Conservation (phyloP, 2,888 invertebrate genomes). For the Drosophila quinaria region DNA sequence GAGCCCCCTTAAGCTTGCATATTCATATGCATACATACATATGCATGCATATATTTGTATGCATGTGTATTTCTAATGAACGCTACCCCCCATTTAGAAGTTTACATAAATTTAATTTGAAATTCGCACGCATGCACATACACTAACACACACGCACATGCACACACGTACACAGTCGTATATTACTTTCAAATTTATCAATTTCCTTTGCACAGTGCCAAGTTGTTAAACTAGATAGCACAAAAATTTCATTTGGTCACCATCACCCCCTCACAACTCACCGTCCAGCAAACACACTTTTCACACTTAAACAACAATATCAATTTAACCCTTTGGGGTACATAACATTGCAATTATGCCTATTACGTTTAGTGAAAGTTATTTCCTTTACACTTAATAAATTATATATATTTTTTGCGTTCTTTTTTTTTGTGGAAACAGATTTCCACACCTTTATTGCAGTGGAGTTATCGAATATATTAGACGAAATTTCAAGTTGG, state of each 20-base stretch:
- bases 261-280: conserved; percentile 49
- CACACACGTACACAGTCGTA: conserved; percentile 2
- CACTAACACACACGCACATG: conserved; percentile 3
- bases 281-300: conserved; percentile 40
- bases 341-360: conserved; percentile 26
- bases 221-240: conserved; percentile 58
- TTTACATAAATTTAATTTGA: conserved; percentile 16
- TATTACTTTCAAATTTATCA: conserved; percentile 57
- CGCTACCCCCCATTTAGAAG: conserved; percentile 25
- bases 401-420: conserved; percentile 43
- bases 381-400: conserved; percentile 22
- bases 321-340: conserved; percentile 3
- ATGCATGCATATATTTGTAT: conserved; percentile 16
- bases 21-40: conserved; percentile 10
- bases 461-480: conserved; percentile 43
- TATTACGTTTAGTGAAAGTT: conserved; percentile 22
- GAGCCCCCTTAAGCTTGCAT: conserved; percentile 16
- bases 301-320: conserved; percentile 40
- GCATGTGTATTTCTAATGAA: conserved; percentile 6
- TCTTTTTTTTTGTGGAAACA: conserved; percentile 61
- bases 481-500: conserved; percentile 45
- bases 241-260: conserved; percentile 53
- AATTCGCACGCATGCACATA: conserved; percentile 29
- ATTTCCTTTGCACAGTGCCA: conserved; percentile 52
- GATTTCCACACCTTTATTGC: conserved; percentile 78